Evolutionary conservation across 2,113 vertebrate genomes (phyloP), one percentile per base, ranked within the genome.

Genomic region (Prinia subflava): DNA sequence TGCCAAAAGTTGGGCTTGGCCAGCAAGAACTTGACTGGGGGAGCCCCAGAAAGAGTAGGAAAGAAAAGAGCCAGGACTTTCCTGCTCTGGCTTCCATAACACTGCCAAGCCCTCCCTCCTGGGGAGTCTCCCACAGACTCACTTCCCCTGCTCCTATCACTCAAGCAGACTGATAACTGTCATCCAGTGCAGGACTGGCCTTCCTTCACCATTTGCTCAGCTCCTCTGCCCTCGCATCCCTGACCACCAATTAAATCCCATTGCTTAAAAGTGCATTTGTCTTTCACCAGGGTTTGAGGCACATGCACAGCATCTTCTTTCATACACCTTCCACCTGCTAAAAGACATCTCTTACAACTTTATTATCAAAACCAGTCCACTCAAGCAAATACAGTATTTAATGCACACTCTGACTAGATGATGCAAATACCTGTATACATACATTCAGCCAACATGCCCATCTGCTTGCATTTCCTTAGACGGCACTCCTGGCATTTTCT

Each of bases 381-480:
- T 76, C 35, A 55, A 92, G 37, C 7, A 73, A 76, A 70, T 13
- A 50, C 0, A 44, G 11, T 25, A 62, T 77, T 94, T 74, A 55
- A 69, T 46, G 60, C 60, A 70, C 57, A 49, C 60, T 82, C n/a
- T 88, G 90, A 52, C 73, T 87, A 16, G 47, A 46, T 52, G 82
- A 91, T 92, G 97, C 56, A 96, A 97, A 98, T 97, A 98, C 97
- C 97, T 98, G 96, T 94, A 97, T 97, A 99, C 99, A 98, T 98
- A 99, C 99, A 99, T 98, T 99, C 99, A 93, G 99, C 99, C 97
- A 99, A 98, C 99, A 99, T 99, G 77, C 99, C 99, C 98, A 99
- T 99, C 96, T 99, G 98, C 94, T 98, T 99, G 98, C 99, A 99
- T 88, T 99, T 99, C 95, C 99, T 98, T 30, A 99, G 98, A 30